These are phyloP conservation scores for Drosophila anomalata DNA, from an alignment of 2,888 invertebrate species.

Conservation along the genomic window DNA sequence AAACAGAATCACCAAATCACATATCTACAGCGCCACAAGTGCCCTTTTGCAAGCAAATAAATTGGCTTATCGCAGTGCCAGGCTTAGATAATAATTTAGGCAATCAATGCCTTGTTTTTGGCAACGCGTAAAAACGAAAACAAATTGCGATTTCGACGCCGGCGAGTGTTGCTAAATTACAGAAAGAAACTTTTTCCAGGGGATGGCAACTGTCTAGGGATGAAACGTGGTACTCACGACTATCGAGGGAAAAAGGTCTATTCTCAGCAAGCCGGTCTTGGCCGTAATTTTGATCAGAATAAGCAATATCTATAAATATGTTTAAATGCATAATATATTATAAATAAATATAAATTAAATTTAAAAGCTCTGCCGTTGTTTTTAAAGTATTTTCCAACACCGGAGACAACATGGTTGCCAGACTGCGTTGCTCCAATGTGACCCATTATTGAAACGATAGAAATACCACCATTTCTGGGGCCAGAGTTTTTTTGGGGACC, in stretches of 20 bases:
- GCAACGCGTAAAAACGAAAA: slow-evolving; percentile 1
- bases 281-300: no score
- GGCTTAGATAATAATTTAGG: background rate
- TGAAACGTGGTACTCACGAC: slow-evolving; percentile 1
- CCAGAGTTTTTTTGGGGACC: background rate
- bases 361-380: background rate
- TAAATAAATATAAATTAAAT: no score
- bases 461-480: background rate
- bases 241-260: no score
- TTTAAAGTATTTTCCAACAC: background rate
- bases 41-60: background rate
- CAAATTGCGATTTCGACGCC: slow-evolving; percentile 45
- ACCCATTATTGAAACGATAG: background rate
- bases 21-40: background rate
- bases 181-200: background rate
- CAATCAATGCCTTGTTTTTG: background rate
- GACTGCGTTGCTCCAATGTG: background rate
- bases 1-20: background rate
- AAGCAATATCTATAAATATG: no score
- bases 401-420: background rate
- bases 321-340: no score
- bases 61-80: background rate
- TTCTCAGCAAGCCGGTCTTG: no score
- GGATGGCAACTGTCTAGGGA: background rate
- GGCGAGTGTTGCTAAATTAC: slow-evolving; percentile 1